A percentile compares a stretch with the other conserved stretches of the same genome.
phyloP scores from a whole-genome alignment of 2,113 vertebrate species.

The Oceanodroma tethys region DNA sequence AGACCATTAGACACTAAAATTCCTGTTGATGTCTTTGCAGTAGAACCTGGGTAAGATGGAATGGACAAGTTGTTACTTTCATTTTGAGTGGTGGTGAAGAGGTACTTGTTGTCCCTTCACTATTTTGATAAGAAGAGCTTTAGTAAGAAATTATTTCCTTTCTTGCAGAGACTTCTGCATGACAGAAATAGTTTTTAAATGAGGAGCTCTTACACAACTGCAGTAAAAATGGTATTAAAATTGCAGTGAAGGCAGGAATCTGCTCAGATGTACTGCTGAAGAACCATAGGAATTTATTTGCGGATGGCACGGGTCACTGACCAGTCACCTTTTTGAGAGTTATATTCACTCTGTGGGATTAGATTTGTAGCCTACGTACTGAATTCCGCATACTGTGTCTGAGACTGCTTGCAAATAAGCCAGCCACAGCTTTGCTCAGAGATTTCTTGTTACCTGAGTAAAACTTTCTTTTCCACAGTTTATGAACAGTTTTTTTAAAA shows the following conservation, averaged over 20 bases:
- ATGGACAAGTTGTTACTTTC: neutral
- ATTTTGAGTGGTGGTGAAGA: neutral
- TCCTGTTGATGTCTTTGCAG: neutral
- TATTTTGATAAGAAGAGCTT: neutral
- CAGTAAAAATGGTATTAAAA: neutral
- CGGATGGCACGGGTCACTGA: neutral
- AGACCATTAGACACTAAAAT: neutral
- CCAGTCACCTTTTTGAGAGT: neutral
- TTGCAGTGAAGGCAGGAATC: neutral
- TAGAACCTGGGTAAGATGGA: neutral
- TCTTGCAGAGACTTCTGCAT: neutral
- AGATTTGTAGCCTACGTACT: neutral
- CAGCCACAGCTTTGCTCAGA: neutral
- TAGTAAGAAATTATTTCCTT: neutral
- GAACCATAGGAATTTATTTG: neutral
- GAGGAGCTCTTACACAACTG: neutral
- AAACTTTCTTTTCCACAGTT: neutral
- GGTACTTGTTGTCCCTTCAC: neutral
- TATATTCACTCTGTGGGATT: neutral
- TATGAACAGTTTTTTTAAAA: neutral
- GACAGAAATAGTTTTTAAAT: neutral
- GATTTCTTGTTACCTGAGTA: neutral
- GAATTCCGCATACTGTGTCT: neutral
- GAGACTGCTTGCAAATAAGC: neutral
- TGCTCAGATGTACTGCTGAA: neutral